These are phyloP conservation scores for Leptothorax acervorum DNA, from an alignment of 2,888 invertebrate genomes.

Conservation along the genomic window DNA sequence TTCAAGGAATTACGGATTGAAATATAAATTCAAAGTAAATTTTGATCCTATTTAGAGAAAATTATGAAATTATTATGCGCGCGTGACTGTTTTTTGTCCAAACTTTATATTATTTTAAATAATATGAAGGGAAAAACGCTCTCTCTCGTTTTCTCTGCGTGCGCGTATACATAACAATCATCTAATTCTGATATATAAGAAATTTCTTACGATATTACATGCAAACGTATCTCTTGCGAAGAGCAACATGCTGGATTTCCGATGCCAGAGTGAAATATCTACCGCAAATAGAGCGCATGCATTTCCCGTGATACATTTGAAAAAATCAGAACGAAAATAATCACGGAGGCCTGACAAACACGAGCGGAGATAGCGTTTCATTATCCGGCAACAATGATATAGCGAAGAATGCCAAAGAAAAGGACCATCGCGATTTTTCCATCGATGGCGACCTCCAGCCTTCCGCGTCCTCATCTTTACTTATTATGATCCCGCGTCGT, in stretches of 20 bases:
- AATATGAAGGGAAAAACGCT: not conserved
- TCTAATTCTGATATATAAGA: not conserved
- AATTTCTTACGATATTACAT: not conserved
- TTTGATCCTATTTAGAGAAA: not conserved
- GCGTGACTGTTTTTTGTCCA: not conserved
- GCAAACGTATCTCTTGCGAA: not conserved
- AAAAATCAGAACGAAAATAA: conserved; percentile 57
- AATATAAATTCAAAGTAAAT: not conserved
- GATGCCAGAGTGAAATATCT: not conserved
- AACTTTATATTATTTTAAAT: conserved; percentile 15
- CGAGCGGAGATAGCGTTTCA: conserved; percentile 51
- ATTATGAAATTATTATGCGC: not conserved
- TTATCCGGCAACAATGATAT: conserved; percentile 38
- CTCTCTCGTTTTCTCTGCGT: not conserved
- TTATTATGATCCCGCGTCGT: conserved; percentile 71
- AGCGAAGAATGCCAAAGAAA: conserved; percentile 40
- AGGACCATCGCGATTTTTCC: conserved; percentile 62
- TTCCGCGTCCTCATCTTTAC: conserved; percentile 54
- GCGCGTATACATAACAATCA: not conserved
- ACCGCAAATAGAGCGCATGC: not conserved
- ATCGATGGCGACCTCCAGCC: conserved; percentile 62
- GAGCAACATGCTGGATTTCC: conserved; percentile 20
- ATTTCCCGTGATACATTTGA: not conserved
- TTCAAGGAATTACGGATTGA: conserved; percentile 10
- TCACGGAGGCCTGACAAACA: conserved; percentile 60